Base-by-base conservation (phyloP, 2,888 invertebrate species). In the Belgica antarctica region DNA sequence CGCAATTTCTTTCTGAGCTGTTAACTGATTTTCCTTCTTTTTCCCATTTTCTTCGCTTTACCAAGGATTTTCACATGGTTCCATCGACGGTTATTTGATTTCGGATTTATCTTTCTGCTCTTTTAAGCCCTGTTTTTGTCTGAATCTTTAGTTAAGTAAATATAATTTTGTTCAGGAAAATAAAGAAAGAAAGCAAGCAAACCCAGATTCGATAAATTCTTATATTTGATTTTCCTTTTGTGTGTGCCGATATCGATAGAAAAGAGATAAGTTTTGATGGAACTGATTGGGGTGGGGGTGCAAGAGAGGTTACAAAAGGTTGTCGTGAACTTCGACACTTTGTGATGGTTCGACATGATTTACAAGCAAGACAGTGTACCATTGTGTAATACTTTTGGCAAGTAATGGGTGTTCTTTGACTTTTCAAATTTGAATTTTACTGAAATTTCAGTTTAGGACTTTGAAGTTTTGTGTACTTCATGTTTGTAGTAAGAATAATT, bases 91-190 rank as follows among this genome's bases (percentile, higher is more conserved):
- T 47, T 68, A 68, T 68, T 68, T 57, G 68, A 68, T 68, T 68
- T 52, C 24, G 68, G 68, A 68, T 68, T 68, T 68, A 68, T 68
- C 68, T 68, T 68, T 68, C 52, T 68, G 68, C 68, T 68, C 68
- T 68, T 68, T 68, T 68, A 68, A 68, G 68, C 57, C 27, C 15
- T 5, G 28, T 61, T 31, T 36, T 36, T 36, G 27, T 36, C 22
- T 28, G 36, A 36, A 70, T 70, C 59, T 70, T 70, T 70, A 70
- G 61, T 70, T 70, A 34, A 61, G 46, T 70, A 70, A 70, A 70
- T 41, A 70, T 36, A 34, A 70, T 70, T 27, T 70, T 34, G 25
- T 61, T 17, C n/a, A 15, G 17, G 36, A 59, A 31, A 24, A n/a
- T n/a, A 31, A 28, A 27, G 31, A 12, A 22, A 15, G 47, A 47